These are phyloP conservation scores for Habrosyne pyritoides DNA, from an alignment of 2,888 invertebrate species.

Conservation along the genomic window DNA sequence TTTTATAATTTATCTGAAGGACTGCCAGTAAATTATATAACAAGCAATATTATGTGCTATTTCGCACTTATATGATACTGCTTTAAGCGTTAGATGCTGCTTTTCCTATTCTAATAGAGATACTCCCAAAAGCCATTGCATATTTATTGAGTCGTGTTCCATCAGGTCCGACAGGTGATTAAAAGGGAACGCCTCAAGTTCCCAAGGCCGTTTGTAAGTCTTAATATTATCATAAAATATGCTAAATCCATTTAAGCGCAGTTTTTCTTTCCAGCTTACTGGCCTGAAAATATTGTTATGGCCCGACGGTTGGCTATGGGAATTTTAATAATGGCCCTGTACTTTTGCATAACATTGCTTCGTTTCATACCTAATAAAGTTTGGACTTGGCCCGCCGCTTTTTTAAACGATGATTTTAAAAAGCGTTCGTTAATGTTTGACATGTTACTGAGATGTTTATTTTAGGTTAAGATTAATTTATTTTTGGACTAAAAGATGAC, in stretches of 20 bases:
- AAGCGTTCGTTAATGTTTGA: not conserved
- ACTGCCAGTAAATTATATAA: too few species aligned
- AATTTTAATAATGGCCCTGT: conserved; percentile 57
- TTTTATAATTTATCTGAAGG: too few species aligned
- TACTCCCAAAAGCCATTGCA: not conserved
- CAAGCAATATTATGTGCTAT: too few species aligned
- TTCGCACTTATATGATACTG: too few species aligned
- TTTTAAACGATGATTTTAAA: not conserved
- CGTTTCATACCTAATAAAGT: conserved; percentile 52
- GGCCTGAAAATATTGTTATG: conserved; percentile 67
- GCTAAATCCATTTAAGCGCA: conserved; percentile 68
- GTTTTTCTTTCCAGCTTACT: conserved; percentile 66
- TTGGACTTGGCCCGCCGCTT: conserved; percentile 24
- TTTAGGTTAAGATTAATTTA: not conserved
- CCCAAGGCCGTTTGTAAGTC: conserved; percentile 50
- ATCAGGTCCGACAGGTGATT: conserved; percentile 6
- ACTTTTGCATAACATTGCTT: conserved; percentile 28
- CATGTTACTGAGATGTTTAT: not conserved
- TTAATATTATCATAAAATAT: conserved; percentile 66
- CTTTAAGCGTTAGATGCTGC: not conserved
- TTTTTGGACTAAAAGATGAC: too few species aligned
- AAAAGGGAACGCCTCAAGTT: conserved; percentile 27
- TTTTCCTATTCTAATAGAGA: not conserved
- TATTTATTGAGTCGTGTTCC: not conserved
- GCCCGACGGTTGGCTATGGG: conserved; percentile 50